Evolutionary conservation across 2,113 vertebrate species (phyloP).

Genomic region (Sinocyclocheilus maitianheensis): DNA sequence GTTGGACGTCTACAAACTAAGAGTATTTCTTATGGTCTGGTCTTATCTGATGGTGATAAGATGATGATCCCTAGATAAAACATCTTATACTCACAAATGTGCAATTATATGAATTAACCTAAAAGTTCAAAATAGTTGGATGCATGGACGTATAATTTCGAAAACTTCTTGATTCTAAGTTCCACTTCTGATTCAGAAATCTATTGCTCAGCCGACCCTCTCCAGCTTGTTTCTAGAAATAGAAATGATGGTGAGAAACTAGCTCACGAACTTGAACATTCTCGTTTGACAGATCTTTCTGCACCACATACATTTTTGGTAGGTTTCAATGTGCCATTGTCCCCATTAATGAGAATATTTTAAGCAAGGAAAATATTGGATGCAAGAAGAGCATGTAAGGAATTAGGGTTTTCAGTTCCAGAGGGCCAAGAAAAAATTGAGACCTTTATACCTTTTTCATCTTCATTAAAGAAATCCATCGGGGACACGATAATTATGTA

Average conservation of each 20-base stretch:
- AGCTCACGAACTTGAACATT: constrained; percentile 7
- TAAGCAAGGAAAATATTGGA: not conserved
- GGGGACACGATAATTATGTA: not conserved
- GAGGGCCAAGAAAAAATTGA: not conserved
- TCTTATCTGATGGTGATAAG: not conserved
- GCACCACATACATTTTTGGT: not conserved
- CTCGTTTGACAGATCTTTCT: constrained; percentile 10
- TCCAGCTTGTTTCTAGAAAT: constrained; percentile 31
- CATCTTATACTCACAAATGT: not conserved
- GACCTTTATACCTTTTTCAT: not conserved
- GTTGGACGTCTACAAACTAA: constrained; percentile 7
- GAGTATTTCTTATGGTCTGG: not conserved
- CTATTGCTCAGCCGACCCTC: not conserved
- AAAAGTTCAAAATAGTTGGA: not conserved
- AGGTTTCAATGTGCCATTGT: not conserved
- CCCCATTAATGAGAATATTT: constrained; percentile 12
- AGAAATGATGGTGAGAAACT: not conserved
- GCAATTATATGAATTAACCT: not conserved
- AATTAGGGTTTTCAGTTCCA: not conserved
- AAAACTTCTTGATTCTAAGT: not conserved
- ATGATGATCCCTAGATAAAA: not conserved
- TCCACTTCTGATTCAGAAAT: not conserved
- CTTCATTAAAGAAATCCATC: not conserved
- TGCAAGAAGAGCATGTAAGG: not conserved
- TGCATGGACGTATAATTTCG: not conserved